Evolutionary conservation across 2,797 vertebrate genomes (phyloP), one percentile per base, ranked within the genome.

Genomic region (Orientallactaga sibirica): DNA sequence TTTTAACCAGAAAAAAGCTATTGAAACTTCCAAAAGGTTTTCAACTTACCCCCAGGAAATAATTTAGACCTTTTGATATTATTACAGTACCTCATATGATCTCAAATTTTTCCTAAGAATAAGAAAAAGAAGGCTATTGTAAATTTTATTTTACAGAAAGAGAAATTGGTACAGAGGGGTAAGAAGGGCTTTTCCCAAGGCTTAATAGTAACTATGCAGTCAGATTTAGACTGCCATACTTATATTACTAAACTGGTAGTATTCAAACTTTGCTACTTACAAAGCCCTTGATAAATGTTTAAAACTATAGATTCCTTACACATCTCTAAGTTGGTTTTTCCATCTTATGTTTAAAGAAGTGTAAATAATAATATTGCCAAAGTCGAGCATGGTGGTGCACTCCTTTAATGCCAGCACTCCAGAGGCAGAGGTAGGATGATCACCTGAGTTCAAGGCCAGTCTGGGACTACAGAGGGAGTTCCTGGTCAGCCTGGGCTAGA

Each of bases 11-110:
- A 37, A 90, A 97, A 97, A 97, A 92, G 83, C 96, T 91, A 95
- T 83, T 94, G 95, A 97, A 96, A 97, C 95, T 97, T 94, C 90
- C 96, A 95, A 89, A 90, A 94, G 91, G 48, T 68, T 27, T 84
- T 86, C 83, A 79, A 12, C 20, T 94, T 85, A 52, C 19, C 55
- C 58, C 88, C 75, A 91, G 86, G 83, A 92, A 94, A 84, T 73
- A 92, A 86, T 86, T 66, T 62, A 85, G 80, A 66, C 18, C 52
- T 95, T 94, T 93, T 86, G 24, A 74, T 24, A 55, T 73, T 66
- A 89, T 81, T 96, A 95, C 90, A 78, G 79, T 94, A 87, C 83
- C 55, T 80, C 64, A 24, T 88, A 94, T 93, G 95, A 94, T 70
- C 76, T 95, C 86, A 93, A 76, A 90, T 71, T 68, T 80, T 97